Evolutionary conservation across 2,797 vertebrate genomes (phyloP).

Genomic region (Helostoma temminkii): DNA sequence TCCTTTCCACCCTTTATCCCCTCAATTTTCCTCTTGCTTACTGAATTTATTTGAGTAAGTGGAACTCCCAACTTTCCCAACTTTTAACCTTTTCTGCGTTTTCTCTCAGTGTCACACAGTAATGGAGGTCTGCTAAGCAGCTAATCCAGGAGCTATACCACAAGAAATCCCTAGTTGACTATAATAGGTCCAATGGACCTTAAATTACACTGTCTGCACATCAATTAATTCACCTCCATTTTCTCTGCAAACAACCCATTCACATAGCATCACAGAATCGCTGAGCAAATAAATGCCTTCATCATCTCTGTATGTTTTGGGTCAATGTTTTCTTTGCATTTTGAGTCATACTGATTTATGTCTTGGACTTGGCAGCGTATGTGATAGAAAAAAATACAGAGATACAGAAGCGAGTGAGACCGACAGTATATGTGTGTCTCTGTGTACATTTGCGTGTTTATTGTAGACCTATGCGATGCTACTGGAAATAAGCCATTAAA

Average conservation of each 20-base stretch:
- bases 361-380: slow-evolving; percentile 45
- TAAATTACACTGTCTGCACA: slow-evolving; percentile 71
- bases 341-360: slow-evolving; percentile 73
- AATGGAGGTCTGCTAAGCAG: slow-evolving; percentile 53
- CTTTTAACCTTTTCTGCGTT: slow-evolving; percentile 8
- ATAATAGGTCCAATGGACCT: slow-evolving; percentile 58
- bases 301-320: slow-evolving; percentile 71
- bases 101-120: slow-evolving; percentile 11
- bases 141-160: slow-evolving; percentile 37
- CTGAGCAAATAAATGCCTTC: slow-evolving; percentile 76
- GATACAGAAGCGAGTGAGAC: slow-evolving; percentile 13
- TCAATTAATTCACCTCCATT: slow-evolving; percentile 75
- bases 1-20: slow-evolving; percentile 28
- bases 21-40: slow-evolving; percentile 52
- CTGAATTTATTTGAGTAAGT: slow-evolving; percentile 46
- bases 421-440: slow-evolving; percentile 26
- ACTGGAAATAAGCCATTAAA: slow-evolving; percentile 62
- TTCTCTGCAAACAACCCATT: slow-evolving; percentile 74
- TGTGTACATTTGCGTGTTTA: slow-evolving; percentile 44
- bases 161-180: slow-evolving; percentile 47
- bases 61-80: slow-evolving; percentile 17
- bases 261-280: slow-evolving; percentile 68
- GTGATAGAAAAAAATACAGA: slow-evolving; percentile 38
- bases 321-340: slow-evolving; percentile 77
- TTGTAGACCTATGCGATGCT: slow-evolving; percentile 49